Conservation (phyloP, 2,888 invertebrate species). For the Germaria angustata region DNA sequence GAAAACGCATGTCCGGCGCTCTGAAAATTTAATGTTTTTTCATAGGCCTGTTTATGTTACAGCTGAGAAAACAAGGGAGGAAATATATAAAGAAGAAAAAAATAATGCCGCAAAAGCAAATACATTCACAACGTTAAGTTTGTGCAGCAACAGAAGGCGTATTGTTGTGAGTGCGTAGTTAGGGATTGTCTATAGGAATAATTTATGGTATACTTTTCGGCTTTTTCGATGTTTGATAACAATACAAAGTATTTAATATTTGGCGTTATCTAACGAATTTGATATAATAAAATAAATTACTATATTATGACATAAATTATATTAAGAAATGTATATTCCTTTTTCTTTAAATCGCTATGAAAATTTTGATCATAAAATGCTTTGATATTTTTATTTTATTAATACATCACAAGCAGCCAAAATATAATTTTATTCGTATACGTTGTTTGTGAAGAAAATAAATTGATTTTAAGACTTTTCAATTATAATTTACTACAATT, state of each 20-base stretch:
- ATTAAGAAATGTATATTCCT: too few relatives aligned
- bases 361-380: too few relatives aligned
- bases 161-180: neutral
- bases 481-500: too few relatives aligned
- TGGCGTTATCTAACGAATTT: too few relatives aligned
- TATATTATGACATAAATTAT: too few relatives aligned
- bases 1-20: constrained; percentile 57
- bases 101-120: neutral
- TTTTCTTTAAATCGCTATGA: too few relatives aligned
- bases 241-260: too few relatives aligned
- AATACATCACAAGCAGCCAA: too few relatives aligned
- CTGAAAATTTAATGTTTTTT: constrained; percentile 3
- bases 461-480: neutral
- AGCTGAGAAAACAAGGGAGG: neutral
- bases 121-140: constrained; percentile 23
- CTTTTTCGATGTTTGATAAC: neutral
- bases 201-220: constrained; percentile 20
- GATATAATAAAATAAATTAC: too few relatives aligned
- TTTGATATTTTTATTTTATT: too few relatives aligned
- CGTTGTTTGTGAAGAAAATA: neutral
- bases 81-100: neutral
- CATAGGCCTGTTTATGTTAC: constrained; percentile 37
- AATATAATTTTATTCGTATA: too few relatives aligned
- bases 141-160: constrained; percentile 16
- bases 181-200: neutral